phyloP scores from a whole-genome alignment of 2,797 vertebrate genomes.

The Dendrocincla tyrannina region DNA sequence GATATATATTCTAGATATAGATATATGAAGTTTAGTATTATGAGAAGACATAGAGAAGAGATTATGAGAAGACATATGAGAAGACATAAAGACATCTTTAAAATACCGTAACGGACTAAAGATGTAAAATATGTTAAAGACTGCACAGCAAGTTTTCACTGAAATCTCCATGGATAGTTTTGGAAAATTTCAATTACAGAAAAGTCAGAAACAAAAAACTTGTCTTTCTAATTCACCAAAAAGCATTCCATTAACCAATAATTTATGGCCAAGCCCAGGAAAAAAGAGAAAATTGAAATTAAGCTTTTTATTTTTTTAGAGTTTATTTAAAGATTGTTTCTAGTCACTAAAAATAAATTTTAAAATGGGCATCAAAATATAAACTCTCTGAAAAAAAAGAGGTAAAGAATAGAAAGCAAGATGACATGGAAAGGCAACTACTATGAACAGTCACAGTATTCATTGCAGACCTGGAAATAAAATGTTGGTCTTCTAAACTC shows the following conservation, averaged over 20 bases:
- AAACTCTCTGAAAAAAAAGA: not conserved
- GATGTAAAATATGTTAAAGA: not conserved
- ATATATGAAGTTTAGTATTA: not conserved
- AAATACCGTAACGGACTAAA: not conserved
- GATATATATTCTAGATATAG: too few relatives aligned
- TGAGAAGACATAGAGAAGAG: not conserved
- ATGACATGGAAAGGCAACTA: not conserved
- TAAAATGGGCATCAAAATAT: not conserved
- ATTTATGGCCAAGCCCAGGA: not conserved
- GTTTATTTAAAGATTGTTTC: not conserved
- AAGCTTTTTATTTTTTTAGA: not conserved
- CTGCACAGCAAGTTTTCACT: not conserved
- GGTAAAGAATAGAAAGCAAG: not conserved
- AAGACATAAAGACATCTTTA: not conserved
- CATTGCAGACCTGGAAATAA: not conserved
- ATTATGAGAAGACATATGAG: not conserved
- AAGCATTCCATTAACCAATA: accelerated
- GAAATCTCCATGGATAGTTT: not conserved
- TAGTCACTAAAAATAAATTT: not conserved
- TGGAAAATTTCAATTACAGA: not conserved
- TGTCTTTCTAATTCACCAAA: not conserved
- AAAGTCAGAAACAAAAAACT: not conserved
- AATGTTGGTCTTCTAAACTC: not conserved
- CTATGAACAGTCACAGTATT: not conserved
- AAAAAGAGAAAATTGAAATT: not conserved